These are phyloP conservation scores for Gambelia wislizenii DNA, from an alignment of 2,797 vertebrate genomes.

Conservation along the genomic window DNA sequence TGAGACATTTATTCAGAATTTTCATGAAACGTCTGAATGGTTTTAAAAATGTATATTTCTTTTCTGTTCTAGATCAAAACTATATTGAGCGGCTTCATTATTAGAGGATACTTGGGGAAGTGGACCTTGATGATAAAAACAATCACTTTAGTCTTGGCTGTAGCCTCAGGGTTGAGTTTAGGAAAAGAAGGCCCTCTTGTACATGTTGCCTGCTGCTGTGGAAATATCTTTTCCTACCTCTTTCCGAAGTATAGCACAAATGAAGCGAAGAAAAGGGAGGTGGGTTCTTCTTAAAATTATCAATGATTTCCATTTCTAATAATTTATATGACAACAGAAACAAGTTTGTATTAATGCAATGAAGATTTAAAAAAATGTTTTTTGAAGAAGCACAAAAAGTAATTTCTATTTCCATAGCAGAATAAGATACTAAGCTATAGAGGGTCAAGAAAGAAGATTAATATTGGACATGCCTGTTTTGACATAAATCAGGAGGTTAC, in stretches of 20 bases:
- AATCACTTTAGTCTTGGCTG: conserved; percentile 95
- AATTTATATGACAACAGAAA: background rate
- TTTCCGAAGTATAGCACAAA: conserved; percentile 99
- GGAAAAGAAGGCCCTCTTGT: conserved; percentile 98
- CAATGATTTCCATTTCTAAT: background rate
- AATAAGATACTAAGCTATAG: background rate
- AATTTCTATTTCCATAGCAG: background rate
- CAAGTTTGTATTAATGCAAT: background rate
- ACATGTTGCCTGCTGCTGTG: conserved; percentile 98
- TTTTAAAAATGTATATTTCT: conserved; percentile 31
- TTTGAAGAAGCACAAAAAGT: background rate
- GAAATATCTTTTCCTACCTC: conserved; percentile 99
- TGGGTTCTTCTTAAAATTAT: conserved; percentile 70
- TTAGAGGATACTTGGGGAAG: conserved; percentile 97
- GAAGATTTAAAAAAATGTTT: background rate
- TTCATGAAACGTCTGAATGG: background rate
- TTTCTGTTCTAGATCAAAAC: conserved; percentile 92
- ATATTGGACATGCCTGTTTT: background rate
- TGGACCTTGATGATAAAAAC: conserved; percentile 99
- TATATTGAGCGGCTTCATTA: conserved; percentile 98
- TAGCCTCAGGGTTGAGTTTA: conserved; percentile 96
- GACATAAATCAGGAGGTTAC: background rate
- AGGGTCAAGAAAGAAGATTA: background rate
- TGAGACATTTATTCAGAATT: background rate
- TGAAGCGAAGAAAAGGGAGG: conserved; percentile 99